These are phyloP conservation scores for Caenorhabditis briggsae DNA, from an alignment of 1,140 invertebrate species.

Conservation along the genomic window DNA sequence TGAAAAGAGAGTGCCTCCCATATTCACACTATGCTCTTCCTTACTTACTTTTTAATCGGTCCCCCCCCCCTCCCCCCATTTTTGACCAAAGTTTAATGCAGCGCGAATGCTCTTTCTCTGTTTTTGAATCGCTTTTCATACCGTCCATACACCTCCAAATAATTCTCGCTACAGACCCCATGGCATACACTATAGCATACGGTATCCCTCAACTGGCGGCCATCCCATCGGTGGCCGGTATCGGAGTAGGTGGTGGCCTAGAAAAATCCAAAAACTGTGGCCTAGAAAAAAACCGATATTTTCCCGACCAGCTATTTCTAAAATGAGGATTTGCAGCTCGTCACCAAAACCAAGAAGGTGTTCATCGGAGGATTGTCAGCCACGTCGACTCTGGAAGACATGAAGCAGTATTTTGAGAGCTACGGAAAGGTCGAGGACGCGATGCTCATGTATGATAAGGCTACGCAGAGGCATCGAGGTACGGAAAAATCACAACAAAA, in stretches of 20 bases:
- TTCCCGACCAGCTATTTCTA: not conserved
- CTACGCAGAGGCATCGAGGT: constrained; percentile 99
- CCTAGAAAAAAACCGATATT: not conserved
- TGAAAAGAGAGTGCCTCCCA: not conserved
- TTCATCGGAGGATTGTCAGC: constrained; percentile 99
- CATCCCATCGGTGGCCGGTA: constrained; percentile 39
- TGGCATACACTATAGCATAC: constrained; percentile 32
- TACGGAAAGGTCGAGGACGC: constrained; percentile 99
- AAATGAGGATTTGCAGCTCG: constrained; percentile 86
- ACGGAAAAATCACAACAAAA: constrained; percentile 81
- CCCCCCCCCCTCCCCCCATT: not conserved
- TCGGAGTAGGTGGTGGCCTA: constrained; percentile 28
- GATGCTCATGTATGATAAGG: constrained; percentile 99
- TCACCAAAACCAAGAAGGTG: constrained; percentile 99
- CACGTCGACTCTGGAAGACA: constrained; percentile 98
- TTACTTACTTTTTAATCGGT: constrained; percentile 34
- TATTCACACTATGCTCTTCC: constrained; percentile 3
- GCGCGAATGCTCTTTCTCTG: not conserved
- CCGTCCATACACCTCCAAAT: too few relatives aligned
- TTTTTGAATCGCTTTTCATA: not conserved
- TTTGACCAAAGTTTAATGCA: too few relatives aligned
- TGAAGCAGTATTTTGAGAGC: constrained; percentile 99
- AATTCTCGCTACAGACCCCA: not conserved
- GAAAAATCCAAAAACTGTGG: too few relatives aligned
- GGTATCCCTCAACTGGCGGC: constrained; percentile 32